Base-by-base conservation (phyloP, 2,113 vertebrate species). In the Xiphorhynchus elegans region DNA sequence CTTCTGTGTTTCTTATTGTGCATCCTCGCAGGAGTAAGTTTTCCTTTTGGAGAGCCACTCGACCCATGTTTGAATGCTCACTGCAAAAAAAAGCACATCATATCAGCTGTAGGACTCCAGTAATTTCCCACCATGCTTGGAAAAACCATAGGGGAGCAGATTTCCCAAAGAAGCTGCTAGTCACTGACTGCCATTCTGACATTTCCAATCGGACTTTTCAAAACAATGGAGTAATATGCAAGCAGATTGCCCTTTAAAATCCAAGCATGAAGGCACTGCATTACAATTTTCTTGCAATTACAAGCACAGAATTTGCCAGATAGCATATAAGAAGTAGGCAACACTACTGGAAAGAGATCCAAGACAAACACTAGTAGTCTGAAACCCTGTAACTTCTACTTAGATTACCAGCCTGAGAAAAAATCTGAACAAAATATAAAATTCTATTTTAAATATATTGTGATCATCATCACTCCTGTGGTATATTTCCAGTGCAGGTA, bases 11-110 rank as follows among this genome's bases (percentile, higher is more conserved):
- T 55, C 99, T 98, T 33, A 99, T 89, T 62, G 98, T 98, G 95
- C 99, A 99, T 94, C 99, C 99, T 95, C 99, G 98, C 31, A 99
- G 97, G 28, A 99, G 91, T 28, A 99, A 96, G 81, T 99, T 99
- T 66, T 98, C 98, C 90, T 98, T 99, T 96, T 98, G 97, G 66
- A 99, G 98, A 66, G 99, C 99, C 26, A 99, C 98, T 3, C 98
- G 98, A n/a, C 97, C 97, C 68, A 98, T 98, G 95, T 96, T 98
- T 28, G 98, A 82, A 81, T 99, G 98, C 83, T 99, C 98, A 89
- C 99, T 99, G 70, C 17, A 93, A 94, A 93, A 84, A 93, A 84
- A 89, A 78, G 1, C 26, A 62, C 5, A 31, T 18, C 17, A 28
- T 8, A 39, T 44, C 72, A 69, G 11, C 39, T 83, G 17, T 4